These are phyloP conservation scores for Neopipo cinnamomea DNA, from an alignment of 2,113 vertebrate genomes.

Conservation along the genomic window DNA sequence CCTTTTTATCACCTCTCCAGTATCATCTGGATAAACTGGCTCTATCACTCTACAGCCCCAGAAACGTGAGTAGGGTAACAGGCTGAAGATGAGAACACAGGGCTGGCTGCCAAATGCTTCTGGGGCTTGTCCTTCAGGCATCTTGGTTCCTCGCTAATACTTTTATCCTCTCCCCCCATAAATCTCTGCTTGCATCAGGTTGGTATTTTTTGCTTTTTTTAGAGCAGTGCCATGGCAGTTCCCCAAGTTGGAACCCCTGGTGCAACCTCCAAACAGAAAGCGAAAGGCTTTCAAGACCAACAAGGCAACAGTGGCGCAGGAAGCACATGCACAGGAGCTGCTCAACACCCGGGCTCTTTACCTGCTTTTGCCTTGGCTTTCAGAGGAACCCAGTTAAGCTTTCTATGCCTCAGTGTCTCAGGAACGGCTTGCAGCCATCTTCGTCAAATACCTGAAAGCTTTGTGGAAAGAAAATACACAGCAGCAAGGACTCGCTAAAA, in stretches of 20 bases:
- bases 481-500: neutral
- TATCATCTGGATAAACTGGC: constrained; percentile 54
- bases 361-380: neutral
- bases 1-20: constrained; percentile 26
- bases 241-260: neutral
- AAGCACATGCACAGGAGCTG: accelerated
- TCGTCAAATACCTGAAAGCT: neutral
- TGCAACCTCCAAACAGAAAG: constrained; percentile 43
- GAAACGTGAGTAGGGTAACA: constrained; percentile 36
- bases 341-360: neutral
- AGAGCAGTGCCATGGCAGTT: neutral
- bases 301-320: accelerated
- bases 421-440: neutral
- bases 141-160: constrained; percentile 17
- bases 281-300: neutral
- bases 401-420: neutral
- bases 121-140: neutral
- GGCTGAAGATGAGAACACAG: constrained; percentile 32
- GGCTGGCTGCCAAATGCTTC: constrained; percentile 29
- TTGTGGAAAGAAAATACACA: neutral
- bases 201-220: constrained; percentile 21
- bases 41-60: constrained; percentile 19
- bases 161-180: constrained; percentile 37
- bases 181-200: constrained; percentile 9
- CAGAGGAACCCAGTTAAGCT: neutral